Conservation (phyloP, 37 sponge, comb jelly and placozoan species). For the Halichondria panicea region DNA sequence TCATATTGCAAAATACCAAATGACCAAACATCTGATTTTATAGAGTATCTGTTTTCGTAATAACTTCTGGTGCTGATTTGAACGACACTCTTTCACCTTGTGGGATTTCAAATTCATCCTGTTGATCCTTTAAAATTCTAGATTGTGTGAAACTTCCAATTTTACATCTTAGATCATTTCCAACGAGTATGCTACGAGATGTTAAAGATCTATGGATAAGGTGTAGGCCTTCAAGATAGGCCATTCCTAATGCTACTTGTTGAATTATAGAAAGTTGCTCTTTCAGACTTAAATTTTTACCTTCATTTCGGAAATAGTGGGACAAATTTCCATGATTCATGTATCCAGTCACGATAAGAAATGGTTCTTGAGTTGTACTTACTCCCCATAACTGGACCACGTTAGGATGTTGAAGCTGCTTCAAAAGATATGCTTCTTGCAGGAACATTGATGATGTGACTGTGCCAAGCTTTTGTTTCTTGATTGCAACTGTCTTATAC, state of each 20-base stretch:
- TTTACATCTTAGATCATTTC: conserved; percentile 25
- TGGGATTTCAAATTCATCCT: background rate
- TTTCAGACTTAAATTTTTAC: background rate
- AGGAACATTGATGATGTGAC: conserved; percentile 5
- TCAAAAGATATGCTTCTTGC: conserved; percentile 9
- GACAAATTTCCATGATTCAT: background rate
- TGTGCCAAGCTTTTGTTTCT: too few species aligned
- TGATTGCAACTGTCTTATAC: too few species aligned
- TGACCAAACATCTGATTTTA: conserved; percentile 86
- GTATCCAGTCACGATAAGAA: background rate
- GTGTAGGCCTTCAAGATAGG: background rate
- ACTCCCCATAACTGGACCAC: background rate
- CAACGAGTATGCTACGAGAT: conserved; percentile 29
- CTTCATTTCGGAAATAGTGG: background rate
- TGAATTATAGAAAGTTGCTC: background rate
- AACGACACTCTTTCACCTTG: conserved; percentile 34
- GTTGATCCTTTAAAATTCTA: background rate
- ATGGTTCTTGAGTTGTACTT: background rate
- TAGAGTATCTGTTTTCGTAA: conserved; percentile 36
- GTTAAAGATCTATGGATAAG: conserved; percentile 25
- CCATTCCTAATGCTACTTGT: conserved; percentile 7
- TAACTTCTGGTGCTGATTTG: conserved; percentile 77
- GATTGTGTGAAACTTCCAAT: conserved; percentile 56
- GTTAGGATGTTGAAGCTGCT: background rate
- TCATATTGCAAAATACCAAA: conserved; percentile 81